Base-by-base conservation (phyloP, 2,797 vertebrate genomes). In the Tinamus major region DNA sequence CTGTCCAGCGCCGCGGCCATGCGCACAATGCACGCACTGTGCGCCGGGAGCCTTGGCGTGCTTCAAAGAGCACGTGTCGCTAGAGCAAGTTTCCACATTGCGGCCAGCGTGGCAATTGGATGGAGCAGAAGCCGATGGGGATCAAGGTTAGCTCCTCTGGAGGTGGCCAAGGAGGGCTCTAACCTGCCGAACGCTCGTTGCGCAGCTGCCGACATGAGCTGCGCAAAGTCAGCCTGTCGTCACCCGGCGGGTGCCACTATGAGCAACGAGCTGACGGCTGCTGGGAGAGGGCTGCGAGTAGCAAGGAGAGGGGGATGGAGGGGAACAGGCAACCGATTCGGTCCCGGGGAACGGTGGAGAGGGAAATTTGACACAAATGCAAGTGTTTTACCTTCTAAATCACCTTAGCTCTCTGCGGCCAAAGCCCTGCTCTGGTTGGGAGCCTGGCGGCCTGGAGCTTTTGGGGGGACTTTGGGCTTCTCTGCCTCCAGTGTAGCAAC, bases 341-440 rank as follows among this genome's bases (percentile, higher is more conserved):
- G 79, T 79, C 79, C 75, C 21, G 35, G 53, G 41, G 63, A 87
- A 78, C 35, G 26, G 46, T 74, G 58, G 65, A 51, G 61, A 85
- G 68, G 65, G 93, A 95, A 97, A 94, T 69, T 29, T 0, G 1
- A 91, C 96, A 93, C 87, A 87, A 81, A 86, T 5, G 13, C 63
- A 12, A 76, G 72, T 68, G 77, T 71, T 95, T 91, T 91, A 63
- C 95, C 75, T 91, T 79, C 86, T 96, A 96, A 97, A 95, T 96
- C 95, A 93, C 88, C 76, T 55, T 19, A 14, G 87, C 44, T 68
- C 76, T 81, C 71, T 2, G 5, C 5, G 5, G 79, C 20, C 48
- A 65, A 88, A 87, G 65, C 29, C 19, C 68, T 56, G 37, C 80
- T 80, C 53, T 71, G 93, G 80, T 76, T 92, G 63, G 59, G 59